Percentiles rank a stretch among this genome's conserved stretches.
Conservation (phyloP, 2,888 invertebrate genomes). For the Lycaena phlaeas region DNA sequence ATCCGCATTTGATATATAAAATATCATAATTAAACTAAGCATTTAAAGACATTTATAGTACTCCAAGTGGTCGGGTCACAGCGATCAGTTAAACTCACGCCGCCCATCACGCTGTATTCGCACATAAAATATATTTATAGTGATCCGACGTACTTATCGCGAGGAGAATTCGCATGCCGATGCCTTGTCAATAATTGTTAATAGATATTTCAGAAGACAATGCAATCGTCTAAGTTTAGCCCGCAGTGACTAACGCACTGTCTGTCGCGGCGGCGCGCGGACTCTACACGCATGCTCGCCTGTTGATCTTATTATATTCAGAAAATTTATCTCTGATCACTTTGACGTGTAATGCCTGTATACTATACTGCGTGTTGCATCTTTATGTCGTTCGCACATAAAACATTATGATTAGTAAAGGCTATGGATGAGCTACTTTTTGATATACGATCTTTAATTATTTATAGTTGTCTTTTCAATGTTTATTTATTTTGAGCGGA, state of each 20-base stretch:
- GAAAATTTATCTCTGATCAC: conserved; percentile 61
- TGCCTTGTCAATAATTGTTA: conserved; percentile 73
- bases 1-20: too few relatives aligned
- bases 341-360: conserved; percentile 41
- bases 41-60: conserved; percentile 8
- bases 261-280: conserved; percentile 35
- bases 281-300: conserved; percentile 45
- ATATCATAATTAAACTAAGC: too few relatives aligned
- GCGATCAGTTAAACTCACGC: conserved; percentile 34
- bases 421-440: neutral
- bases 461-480: conserved; percentile 7
- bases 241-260: conserved; percentile 61
- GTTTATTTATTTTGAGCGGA: conserved; percentile 1
- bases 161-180: conserved; percentile 66
- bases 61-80: conserved; percentile 14
- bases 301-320: conserved; percentile 68
- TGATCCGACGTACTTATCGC: conserved; percentile 68
- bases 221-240: conserved; percentile 68
- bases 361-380: conserved; percentile 15
- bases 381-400: conserved; percentile 1
- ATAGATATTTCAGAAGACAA: conserved; percentile 73
- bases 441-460: conserved; percentile 6
- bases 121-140: conserved; percentile 68
- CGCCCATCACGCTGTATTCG: conserved; percentile 38
- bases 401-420: neutral